These are phyloP conservation scores for Temnothorax unifasciatus DNA, from an alignment of 2,888 invertebrate species.

Conservation along the genomic window DNA sequence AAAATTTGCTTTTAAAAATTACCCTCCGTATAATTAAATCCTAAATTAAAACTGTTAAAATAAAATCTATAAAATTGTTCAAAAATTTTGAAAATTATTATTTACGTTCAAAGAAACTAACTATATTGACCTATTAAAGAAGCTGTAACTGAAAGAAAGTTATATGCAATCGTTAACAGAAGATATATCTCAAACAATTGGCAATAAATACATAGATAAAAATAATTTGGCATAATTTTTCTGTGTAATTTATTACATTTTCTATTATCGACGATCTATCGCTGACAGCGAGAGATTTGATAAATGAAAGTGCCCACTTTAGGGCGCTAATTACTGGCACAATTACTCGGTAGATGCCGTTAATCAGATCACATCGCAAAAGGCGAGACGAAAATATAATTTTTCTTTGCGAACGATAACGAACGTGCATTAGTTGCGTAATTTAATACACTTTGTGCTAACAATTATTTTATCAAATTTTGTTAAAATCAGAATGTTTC, in stretches of 20 bases:
- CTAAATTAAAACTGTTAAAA: slow-evolving; percentile 6
- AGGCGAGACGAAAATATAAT: slow-evolving; percentile 26
- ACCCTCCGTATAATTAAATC: not conserved
- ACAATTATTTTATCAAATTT: slow-evolving; percentile 18
- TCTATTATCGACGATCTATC: slow-evolving; percentile 35
- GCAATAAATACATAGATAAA: not conserved
- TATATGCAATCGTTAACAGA: not conserved
- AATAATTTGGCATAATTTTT: slow-evolving; percentile 27
- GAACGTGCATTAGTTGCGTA: slow-evolving; percentile 6
- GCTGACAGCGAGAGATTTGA: slow-evolving; percentile 46
- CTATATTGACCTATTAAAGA: not conserved
- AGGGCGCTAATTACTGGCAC: slow-evolving; percentile 33
- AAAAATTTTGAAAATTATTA: not conserved
- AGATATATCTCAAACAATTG: not conserved
- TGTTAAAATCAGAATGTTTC: not conserved
- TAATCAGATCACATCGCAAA: slow-evolving; percentile 39
- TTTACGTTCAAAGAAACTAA: not conserved
- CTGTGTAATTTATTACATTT: slow-evolving; percentile 41
- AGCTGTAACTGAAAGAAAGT: not conserved
- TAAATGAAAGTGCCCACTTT: slow-evolving; percentile 41
- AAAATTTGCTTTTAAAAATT: not conserved
- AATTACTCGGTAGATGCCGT: slow-evolving; percentile 35
- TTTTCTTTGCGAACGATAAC: slow-evolving; percentile 30
- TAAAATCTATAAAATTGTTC: not conserved
- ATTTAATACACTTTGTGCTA: slow-evolving; percentile 12